Evolutionary conservation across 2,888 invertebrate genomes (phyloP), one percentile per base, ranked within the genome.

Genomic region (Aromia moschata): DNA sequence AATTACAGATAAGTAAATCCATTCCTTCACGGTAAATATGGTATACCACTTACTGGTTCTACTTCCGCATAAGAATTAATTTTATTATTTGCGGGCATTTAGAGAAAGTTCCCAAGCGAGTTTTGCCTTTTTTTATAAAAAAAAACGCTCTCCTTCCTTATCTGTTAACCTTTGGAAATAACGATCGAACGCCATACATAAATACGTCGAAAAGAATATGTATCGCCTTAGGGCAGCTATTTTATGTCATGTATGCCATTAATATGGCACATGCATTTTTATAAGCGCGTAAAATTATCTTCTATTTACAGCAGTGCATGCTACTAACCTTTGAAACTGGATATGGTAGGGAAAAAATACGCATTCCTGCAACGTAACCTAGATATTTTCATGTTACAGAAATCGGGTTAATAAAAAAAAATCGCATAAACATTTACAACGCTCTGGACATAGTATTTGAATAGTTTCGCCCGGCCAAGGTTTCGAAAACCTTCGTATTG

Each of bases 351-450:
- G 11, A 43, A 43, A 43, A 43, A 43, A n/a, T 11, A 17, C 25
- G 43, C 25, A 43, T 25, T 20, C 20, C 11, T 44, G 15, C 16
- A 49, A 20, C 14, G 31, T 41, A 52, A 25, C 37, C 38, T 38
- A 49, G 17, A 41, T 52, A 52, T 31, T 52, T 51, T 11, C 33
- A 20, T 31, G 25, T 52, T 31, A 41, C 40, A 31, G 52, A 52
- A 41, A 52, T 52, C 12, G 18, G 30, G 20, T 20, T 30, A 41
- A 40, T 41, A 52, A 52, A 30, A 11, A 25, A 43, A 49, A 49
- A 40, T 36, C 14, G 18, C 20, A 18, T 25, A 49, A 49, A 49
- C 38, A 49, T 38, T 40, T 40, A 49, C 49, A 30, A 38, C 38
- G 20, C 10, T 9, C 38, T 25, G 15, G 38, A 25, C 14, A 49